These are phyloP conservation scores for Triplophysa siluroides DNA, from an alignment of 2,113 vertebrate genomes.

Conservation along the genomic window DNA sequence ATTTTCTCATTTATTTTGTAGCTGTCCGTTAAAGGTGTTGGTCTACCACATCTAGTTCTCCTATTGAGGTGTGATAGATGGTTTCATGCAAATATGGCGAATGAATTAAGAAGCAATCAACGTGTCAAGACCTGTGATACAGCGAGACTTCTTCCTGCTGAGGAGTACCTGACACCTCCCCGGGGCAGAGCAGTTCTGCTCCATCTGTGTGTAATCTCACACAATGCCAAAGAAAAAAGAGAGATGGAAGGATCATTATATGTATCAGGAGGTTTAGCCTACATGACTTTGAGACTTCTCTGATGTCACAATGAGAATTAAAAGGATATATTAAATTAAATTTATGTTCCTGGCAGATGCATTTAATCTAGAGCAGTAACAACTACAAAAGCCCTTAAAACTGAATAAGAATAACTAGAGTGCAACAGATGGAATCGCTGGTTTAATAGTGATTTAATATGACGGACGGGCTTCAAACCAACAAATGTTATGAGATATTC, in stretches of 20 bases:
- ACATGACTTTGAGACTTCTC: background rate
- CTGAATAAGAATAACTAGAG: no score
- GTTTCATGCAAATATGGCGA: background rate
- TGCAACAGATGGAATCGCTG: no score
- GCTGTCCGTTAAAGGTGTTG: no score
- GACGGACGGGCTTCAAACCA: no score
- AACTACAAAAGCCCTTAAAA: background rate
- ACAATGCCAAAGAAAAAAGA: background rate
- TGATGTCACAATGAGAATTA: background rate
- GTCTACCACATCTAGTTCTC: no score
- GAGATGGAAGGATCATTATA: background rate
- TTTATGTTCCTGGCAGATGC: background rate
- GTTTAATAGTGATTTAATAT: no score
- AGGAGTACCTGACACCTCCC: background rate
- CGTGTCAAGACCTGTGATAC: background rate
- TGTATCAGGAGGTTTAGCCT: background rate
- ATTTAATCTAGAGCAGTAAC: background rate
- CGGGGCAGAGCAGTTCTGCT: constrained; percentile 9
- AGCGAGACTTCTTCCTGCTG: constrained; percentile 7
- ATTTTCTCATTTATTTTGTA: no score
- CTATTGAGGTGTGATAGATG: no score
- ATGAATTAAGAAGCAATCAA: constrained; percentile 13
- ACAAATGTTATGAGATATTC: no score
- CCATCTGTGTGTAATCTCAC: constrained; percentile 35
- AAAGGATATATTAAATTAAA: background rate